Evolutionary conservation across 2,113 vertebrate genomes (phyloP).

Genomic region (Odobenus rosmarus): DNA sequence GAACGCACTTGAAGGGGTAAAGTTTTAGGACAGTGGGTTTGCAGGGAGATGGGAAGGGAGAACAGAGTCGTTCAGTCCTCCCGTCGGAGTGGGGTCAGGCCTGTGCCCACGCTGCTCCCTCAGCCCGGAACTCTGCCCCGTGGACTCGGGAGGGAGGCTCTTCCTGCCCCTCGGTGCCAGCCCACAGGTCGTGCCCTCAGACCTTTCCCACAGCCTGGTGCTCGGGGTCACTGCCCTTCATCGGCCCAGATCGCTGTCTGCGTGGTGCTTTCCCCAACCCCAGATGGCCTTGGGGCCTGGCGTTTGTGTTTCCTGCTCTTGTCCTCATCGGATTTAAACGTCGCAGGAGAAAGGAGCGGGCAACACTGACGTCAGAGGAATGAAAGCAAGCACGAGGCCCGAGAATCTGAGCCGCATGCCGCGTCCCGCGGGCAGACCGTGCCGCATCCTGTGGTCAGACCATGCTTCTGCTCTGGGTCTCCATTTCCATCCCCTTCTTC

Average conservation of each 20-base stretch:
- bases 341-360: fast-evolving
- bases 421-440: fast-evolving
- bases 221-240: fast-evolving
- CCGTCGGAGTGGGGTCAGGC: too few relatives aligned
- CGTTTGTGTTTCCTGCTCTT: fast-evolving
- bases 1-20: neutral
- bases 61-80: neutral
- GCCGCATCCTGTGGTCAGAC: fast-evolving
- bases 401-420: fast-evolving
- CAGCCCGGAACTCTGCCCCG: neutral
- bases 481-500: fast-evolving
- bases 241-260: neutral
- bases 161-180: neutral
- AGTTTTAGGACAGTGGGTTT: neutral
- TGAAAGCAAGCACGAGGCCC: neutral
- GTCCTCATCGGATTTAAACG: too few relatives aligned
- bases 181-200: neutral
- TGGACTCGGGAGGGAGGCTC: too few relatives aligned
- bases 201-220: neutral
- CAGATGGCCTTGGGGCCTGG: too few relatives aligned
- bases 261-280: neutral
- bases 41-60: neutral
- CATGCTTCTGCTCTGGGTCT: fast-evolving
- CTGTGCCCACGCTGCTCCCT: too few relatives aligned
- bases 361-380: fast-evolving